phyloP scores from a whole-genome alignment of 1,140 invertebrate species.

The Macrosteles quadrilineatus region DNA sequence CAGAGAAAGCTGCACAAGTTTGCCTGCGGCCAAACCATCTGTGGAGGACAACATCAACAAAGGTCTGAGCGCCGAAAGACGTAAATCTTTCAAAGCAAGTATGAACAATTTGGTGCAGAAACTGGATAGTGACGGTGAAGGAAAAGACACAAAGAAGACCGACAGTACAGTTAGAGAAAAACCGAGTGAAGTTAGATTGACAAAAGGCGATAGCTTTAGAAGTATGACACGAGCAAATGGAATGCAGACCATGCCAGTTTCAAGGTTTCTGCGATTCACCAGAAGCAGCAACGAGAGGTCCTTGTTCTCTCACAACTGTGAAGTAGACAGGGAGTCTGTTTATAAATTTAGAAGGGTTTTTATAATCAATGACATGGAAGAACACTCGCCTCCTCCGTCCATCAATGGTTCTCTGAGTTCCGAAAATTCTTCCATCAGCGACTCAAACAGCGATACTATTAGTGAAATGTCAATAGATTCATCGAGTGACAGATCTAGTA shows the following conservation, averaged over 20 bases:
- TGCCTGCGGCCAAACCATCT: background rate
- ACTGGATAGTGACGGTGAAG: conserved; percentile 41
- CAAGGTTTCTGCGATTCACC: conserved; percentile 46
- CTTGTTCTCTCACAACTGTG: conserved; percentile 19
- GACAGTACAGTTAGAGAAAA: conserved; percentile 2
- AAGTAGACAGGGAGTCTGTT: conserved; percentile 41
- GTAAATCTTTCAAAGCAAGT: conserved; percentile 54
- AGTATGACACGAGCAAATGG: conserved; percentile 50
- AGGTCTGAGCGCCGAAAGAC: conserved; percentile 52
- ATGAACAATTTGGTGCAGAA: conserved; percentile 55
- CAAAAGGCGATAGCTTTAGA: conserved; percentile 32
- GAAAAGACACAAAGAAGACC: conserved; percentile 4
- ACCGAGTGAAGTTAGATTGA: background rate
- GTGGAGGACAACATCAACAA: conserved; percentile 32
- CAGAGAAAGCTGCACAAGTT: background rate
- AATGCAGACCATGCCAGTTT: conserved; percentile 54
- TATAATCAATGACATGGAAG: conserved; percentile 51
- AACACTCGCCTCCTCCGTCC: conserved; percentile 34
- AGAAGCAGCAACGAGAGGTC: background rate
- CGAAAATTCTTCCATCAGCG: conserved; percentile 51
- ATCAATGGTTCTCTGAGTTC: conserved; percentile 39
- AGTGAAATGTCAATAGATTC: conserved; percentile 61
- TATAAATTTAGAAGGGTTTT: conserved; percentile 57
- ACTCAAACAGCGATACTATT: conserved; percentile 57
- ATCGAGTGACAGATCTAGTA: conserved; percentile 58